Base-by-base conservation (phyloP, 2,888 invertebrate species). In the Epiperipatus broadwayi region DNA sequence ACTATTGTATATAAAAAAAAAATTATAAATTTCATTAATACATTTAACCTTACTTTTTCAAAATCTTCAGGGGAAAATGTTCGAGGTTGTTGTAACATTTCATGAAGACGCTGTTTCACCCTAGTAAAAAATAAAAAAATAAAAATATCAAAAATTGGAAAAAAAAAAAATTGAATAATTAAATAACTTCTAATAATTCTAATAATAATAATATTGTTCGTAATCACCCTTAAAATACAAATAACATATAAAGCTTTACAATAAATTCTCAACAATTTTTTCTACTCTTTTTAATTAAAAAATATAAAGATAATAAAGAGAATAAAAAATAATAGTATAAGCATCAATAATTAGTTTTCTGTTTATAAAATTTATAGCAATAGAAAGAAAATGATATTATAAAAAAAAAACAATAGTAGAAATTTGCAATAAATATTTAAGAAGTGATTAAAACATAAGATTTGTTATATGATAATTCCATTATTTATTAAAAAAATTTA, bases 101-200 rank as follows among this genome's bases (percentile, higher is more conserved):
- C 84, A 59, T 91, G 89, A 7, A 95, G 68, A 5, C 79, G 76
- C n/a, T 80, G 78, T 61, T 95, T 95, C 3, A 89, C 91, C 71
- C 87, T 91, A 53, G 39, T 55, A 60, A 48, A 39, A 48, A 19
- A 36, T 15, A 39, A n/a, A 7, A 25, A 29, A 28, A 14, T 30
- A 35, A 27, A 14, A 14, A 16, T 20, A 25, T 10, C 30, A 19
- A 20, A 15, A 15, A n/a, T n/a, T n/a, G n/a, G n/a, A n/a, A n/a
- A n/a, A n/a, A n/a, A n/a, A n/a, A n/a, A n/a, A n/a, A n/a, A n/a
- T 22, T 10, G 22, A 10, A 42, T 16, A 5, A 37, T 46, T 25
- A 35, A n/a, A 21, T 31, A 39, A n/a, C 15, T 12, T 8, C 27
- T 3, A 2, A 2, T 12, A 33, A 14, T 10, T 14, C 14, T 12